Base-by-base conservation (phyloP, 2,113 vertebrate species). In the Theristicus caerulescens region DNA sequence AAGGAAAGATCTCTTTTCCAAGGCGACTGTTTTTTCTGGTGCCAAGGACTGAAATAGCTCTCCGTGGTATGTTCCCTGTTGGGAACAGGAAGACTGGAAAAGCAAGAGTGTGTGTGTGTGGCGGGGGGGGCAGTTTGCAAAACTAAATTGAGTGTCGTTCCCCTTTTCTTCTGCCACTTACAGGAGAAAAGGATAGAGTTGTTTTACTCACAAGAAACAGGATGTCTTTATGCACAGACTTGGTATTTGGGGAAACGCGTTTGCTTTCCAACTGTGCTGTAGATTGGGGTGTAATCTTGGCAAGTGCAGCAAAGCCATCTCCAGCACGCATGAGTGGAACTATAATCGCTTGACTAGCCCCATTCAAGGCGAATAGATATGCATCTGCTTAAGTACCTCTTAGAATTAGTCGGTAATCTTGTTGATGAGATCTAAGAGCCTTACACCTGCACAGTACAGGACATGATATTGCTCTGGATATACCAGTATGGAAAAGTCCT, bases 311-410 rank as follows among this genome's bases (percentile, higher is more conserved):
- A 95, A 80, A 92, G 84, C 70, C 89, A 85, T 87, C 93, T 58
- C 93, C 70, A 94, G 91, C 88, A 94, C 4, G 78, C 86, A 85
- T 82, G 95, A 97, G 93, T 90, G 78, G 69, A 91, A 36, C 93
- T 89, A 2, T 79, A 94, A 96, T 96, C 42, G 70, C 81, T 69
- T 87, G 94, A 79, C 93, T 92, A 87, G 89, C 81, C 86, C 96
- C 93, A 96, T 93, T 95, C 81, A 95, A 73, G 93, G 40, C 0
- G 0, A 91, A 90, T 2, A 93, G 96, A 97, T 96, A 96, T 29
- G 86, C 87, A 97, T 97, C 94, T 95, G 95, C 91, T 90, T 94
- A 93, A 97, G 96, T 94, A 93, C 94, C 91, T 97, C 78, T 93
- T 84, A 91, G 94, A 95, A 95, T 97, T 95, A 97, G 92, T 83